phyloP scores from a whole-genome alignment of 2,888 invertebrate genomes.

The Drosophila merina region DNA sequence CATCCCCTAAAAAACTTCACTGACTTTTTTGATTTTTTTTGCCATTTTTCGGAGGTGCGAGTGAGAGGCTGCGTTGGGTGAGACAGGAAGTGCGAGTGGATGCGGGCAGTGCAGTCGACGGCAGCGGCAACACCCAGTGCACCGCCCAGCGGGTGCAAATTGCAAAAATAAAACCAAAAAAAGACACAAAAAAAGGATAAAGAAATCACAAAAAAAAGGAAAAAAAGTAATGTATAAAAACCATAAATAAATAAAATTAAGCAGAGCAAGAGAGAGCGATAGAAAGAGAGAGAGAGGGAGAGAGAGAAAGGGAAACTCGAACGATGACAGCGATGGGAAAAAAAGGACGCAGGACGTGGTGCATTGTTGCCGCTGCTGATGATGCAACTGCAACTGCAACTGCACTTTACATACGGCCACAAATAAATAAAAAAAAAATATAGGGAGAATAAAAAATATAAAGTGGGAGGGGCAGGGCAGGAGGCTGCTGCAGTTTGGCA shows the following conservation, averaged over 20 bases:
- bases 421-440: not conserved
- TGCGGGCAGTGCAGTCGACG: constrained; percentile 24
- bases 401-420: constrained; percentile 60
- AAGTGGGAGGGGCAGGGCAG: constrained; percentile 14
- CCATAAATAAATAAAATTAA: constrained; percentile 79
- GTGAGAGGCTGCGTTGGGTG: no score
- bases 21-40: not conserved
- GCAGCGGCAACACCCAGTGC: constrained; percentile 27
- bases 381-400: constrained; percentile 41
- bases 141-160: constrained; percentile 39
- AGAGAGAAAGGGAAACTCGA: constrained; percentile 38
- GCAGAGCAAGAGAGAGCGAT: constrained; percentile 51
- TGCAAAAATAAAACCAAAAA: constrained; percentile 31
- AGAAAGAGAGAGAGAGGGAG: constrained; percentile 32
- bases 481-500: constrained; percentile 71
- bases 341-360: constrained; percentile 41
- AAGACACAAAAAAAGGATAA: constrained; percentile 24
- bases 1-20: not conserved
- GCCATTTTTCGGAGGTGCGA: not conserved
- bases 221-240: constrained; percentile 59
- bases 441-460: not conserved
- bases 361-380: constrained; percentile 27
- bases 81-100: no score
- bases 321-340: constrained; percentile 35
- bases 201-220: constrained; percentile 30